Evolutionary conservation across 2,888 invertebrate genomes (phyloP).

Genomic region (Cordilura impudica): DNA sequence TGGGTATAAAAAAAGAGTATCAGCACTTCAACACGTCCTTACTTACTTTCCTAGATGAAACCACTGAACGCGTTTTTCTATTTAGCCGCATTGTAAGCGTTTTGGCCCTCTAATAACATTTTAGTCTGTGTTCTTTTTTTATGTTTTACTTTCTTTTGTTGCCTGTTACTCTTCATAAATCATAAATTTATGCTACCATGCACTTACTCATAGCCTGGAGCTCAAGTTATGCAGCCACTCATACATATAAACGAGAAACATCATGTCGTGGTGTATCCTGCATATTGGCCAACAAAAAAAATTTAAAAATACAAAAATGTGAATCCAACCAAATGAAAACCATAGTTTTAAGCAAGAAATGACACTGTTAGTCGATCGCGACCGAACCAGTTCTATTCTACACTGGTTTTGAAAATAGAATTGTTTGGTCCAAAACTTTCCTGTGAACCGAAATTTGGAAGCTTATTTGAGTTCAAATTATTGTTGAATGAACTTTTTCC

Average conservation of each 20-base stretch:
- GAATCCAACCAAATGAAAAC: background rate
- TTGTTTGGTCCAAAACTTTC: no score
- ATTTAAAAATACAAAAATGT: background rate
- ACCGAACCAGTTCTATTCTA: no score
- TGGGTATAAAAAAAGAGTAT: slow-evolving; percentile 39
- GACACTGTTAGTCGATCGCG: background rate
- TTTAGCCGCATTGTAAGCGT: slow-evolving; percentile 61
- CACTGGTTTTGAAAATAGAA: no score
- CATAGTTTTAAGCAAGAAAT: background rate
- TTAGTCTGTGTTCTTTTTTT: slow-evolving; percentile 20
- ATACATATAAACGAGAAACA: slow-evolving; percentile 41
- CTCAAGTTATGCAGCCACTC: slow-evolving; percentile 51
- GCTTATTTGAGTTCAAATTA: no score
- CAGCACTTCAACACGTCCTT: slow-evolving; percentile 63
- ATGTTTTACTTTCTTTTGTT: slow-evolving; percentile 46
- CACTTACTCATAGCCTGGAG: slow-evolving; percentile 50
- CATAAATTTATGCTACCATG: slow-evolving; percentile 62
- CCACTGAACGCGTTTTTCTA: slow-evolving; percentile 56
- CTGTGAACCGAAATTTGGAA: no score
- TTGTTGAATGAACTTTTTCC: no score
- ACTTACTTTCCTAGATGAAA: slow-evolving; percentile 51
- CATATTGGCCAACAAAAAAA: slow-evolving; percentile 26
- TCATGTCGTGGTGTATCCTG: slow-evolving; percentile 50
- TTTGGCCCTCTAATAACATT: slow-evolving; percentile 57
- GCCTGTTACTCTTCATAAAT: slow-evolving; percentile 62